Conservation (phyloP, 2,113 vertebrate genomes). For the Leptodactylus fuscus region DNA sequence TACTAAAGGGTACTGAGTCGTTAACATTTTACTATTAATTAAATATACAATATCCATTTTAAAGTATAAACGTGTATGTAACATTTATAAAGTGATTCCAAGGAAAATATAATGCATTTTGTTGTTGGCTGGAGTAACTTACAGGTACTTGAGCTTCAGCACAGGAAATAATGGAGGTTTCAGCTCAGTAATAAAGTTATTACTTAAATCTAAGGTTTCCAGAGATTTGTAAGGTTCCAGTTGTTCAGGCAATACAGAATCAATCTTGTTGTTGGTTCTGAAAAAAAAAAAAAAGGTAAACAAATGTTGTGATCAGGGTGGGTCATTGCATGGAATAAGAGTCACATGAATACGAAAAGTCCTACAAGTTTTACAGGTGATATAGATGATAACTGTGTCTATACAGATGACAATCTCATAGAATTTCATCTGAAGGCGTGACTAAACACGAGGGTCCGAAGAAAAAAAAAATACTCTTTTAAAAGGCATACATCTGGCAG, state of each 20-base stretch:
- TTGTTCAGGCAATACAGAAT: conserved; percentile 77
- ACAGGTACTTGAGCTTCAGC: conserved; percentile 89
- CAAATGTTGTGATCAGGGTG: neutral
- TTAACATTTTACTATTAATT: no score
- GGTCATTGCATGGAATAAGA: neutral
- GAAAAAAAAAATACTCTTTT: neutral
- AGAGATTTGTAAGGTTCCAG: conserved; percentile 80
- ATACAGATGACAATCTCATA: no score
- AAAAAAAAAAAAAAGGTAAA: conserved; percentile 69
- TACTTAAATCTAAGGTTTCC: conserved; percentile 93
- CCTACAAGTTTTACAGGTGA: neutral
- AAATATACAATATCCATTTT: no score
- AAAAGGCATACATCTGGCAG: neutral
- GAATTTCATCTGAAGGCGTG: no score
- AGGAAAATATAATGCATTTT: neutral
- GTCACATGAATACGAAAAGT: no score
- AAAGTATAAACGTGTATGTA: no score
- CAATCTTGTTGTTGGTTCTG: conserved; percentile 92
- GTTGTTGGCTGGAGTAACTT: conserved; percentile 66
- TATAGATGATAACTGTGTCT: neutral
- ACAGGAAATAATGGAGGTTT: conserved; percentile 82
- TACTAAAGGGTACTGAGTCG: no score
- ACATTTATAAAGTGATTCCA: no score
- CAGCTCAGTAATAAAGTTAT: conserved; percentile 87
- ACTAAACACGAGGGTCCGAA: neutral